These are phyloP conservation scores for Smittia aterrima DNA, from an alignment of 2,888 invertebrate genomes.

Conservation along the genomic window DNA sequence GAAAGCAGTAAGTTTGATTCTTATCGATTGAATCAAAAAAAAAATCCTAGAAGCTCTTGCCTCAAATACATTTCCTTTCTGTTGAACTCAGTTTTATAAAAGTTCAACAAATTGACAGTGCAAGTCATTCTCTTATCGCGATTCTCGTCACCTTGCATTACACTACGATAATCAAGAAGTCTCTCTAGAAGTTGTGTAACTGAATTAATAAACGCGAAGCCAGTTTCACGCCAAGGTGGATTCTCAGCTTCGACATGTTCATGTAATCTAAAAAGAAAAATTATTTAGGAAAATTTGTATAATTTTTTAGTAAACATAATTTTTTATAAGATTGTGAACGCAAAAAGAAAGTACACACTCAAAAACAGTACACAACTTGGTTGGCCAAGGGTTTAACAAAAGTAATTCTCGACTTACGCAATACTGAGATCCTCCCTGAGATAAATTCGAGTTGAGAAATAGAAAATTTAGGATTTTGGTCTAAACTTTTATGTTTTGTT, in stretches of 20 bases:
- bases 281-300: no score
- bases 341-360: neutral
- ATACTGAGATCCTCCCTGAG: slow-evolving; percentile 87
- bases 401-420: slow-evolving; percentile 68
- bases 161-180: slow-evolving; percentile 89
- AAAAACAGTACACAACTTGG: neutral
- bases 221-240: slow-evolving; percentile 88
- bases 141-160: slow-evolving; percentile 93
- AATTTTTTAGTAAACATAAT: no score
- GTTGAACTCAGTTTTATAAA: slow-evolving; percentile 94
- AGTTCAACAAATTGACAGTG: slow-evolving; percentile 91
- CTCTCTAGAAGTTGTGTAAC: slow-evolving; percentile 85
- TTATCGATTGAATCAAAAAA: neutral
- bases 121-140: slow-evolving; percentile 94
- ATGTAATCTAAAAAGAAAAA: slow-evolving; percentile 62
- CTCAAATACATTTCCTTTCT: slow-evolving; percentile 92
- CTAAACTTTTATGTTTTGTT: neutral
- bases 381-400: slow-evolving; percentile 7
- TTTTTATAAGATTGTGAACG: neutral
- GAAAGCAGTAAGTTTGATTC: neutral
- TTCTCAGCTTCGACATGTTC: slow-evolving; percentile 81
- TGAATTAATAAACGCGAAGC: slow-evolving; percentile 87
- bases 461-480: slow-evolving; percentile 30
- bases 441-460: slow-evolving; percentile 25
- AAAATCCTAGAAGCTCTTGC: slow-evolving; percentile 43